These are phyloP conservation scores for Bubalus kerabau DNA, from an alignment of 2,113 vertebrate species.

Conservation along the genomic window DNA sequence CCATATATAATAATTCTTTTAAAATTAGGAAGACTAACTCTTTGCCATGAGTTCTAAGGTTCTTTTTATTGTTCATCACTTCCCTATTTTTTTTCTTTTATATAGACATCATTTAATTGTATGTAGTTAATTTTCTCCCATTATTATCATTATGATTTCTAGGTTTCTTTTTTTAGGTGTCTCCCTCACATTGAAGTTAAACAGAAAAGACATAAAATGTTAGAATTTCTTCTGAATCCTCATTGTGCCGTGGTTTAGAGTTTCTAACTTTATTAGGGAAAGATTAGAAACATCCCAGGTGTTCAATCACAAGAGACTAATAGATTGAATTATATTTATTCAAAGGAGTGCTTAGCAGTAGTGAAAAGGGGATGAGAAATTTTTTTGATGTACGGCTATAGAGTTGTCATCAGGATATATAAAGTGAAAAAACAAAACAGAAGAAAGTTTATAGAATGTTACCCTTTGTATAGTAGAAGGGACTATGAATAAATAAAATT, in stretches of 20 bases:
- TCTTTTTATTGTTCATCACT: not conserved
- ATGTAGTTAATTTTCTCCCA: not conserved
- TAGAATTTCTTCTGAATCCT: not conserved
- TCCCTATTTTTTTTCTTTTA: not conserved
- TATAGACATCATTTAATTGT: not conserved
- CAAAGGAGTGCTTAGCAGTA: accelerated
- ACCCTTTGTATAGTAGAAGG: not conserved
- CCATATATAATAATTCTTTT: not conserved
- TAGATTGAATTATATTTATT: not conserved
- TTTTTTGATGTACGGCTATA: not conserved
- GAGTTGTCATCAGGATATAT: not conserved
- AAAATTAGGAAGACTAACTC: not conserved
- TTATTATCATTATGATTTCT: not conserved
- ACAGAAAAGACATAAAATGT: not conserved
- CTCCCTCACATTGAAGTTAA: not conserved
- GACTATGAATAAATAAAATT: not conserved
- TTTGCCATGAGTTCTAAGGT: not conserved
- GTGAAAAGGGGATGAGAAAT: not conserved
- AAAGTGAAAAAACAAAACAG: not conserved
- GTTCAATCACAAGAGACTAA: not conserved
- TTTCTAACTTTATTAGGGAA: not conserved
- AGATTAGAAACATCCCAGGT: not conserved
- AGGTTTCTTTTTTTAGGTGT: not conserved
- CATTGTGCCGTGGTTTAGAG: not conserved
- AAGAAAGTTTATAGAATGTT: not conserved